Percentiles rank a stretch among this genome's conserved stretches.
phyloP scores from a whole-genome alignment of 2,113 vertebrate species.

The Gymnobelideus leadbeateri region DNA sequence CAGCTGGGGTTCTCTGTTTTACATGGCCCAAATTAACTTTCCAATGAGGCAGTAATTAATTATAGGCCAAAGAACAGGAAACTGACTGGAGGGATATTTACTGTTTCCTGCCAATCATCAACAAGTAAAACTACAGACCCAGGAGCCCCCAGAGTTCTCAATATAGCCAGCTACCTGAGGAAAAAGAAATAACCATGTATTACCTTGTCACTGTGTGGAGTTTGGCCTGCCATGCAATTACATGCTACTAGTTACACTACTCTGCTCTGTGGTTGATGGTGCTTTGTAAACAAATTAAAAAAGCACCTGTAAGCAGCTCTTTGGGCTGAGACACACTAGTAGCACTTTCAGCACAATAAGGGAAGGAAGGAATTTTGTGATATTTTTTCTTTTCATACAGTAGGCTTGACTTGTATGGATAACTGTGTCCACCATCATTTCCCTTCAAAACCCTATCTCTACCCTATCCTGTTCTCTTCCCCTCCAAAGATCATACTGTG shows the following conservation, averaged over 20 bases:
- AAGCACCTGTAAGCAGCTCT: constrained; percentile 55
- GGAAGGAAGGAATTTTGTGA: not conserved
- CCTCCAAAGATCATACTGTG: not conserved
- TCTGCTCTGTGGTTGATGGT: constrained; percentile 59
- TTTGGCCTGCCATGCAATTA: constrained; percentile 79
- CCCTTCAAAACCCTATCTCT: not conserved
- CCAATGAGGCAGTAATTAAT: not conserved
- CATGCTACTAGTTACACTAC: constrained; percentile 79
- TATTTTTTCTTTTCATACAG: not conserved
- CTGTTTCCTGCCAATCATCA: constrained; percentile 50
- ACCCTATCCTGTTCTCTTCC: not conserved
- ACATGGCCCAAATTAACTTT: constrained; percentile 1
- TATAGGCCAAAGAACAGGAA: not conserved
- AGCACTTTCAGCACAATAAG: not conserved
- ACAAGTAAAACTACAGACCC: constrained; percentile 41
- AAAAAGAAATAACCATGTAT: constrained; percentile 70
- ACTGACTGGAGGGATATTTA: not conserved
- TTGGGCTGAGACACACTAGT: not conserved
- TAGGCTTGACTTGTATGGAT: not conserved
- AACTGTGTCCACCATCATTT: not conserved
- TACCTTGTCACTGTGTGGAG: constrained; percentile 75
- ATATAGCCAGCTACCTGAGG: constrained; percentile 67
- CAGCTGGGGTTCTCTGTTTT: not conserved
- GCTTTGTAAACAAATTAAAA: constrained; percentile 75
- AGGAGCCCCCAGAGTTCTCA: constrained; percentile 58